Evolutionary conservation across 2,113 vertebrate species (phyloP).

Genomic region (Engraulis encrasicolus): DNA sequence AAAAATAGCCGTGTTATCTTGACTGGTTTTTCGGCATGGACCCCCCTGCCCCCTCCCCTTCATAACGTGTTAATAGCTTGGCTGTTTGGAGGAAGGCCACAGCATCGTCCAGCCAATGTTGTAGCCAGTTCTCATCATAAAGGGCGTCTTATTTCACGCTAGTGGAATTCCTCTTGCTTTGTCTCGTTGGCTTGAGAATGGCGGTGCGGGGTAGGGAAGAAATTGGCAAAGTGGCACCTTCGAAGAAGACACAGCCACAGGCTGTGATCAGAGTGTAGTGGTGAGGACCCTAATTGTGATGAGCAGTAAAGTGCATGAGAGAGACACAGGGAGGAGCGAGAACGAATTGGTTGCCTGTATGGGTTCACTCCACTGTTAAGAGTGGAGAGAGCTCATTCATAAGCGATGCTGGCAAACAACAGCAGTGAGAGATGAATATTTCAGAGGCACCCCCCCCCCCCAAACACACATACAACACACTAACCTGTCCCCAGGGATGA

Average conservation of each 20-base stretch:
- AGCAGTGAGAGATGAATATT: slow-evolving; percentile 50
- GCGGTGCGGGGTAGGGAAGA: too few species aligned
- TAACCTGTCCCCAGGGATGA: background rate
- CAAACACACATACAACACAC: slow-evolving; percentile 40
- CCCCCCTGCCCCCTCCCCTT: too few species aligned
- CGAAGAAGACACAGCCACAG: too few species aligned
- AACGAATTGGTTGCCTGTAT: slow-evolving; percentile 41
- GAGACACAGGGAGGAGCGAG: background rate
- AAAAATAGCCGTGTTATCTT: slow-evolving; percentile 3
- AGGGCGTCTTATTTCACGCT: too few species aligned
- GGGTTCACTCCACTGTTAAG: slow-evolving; percentile 48
- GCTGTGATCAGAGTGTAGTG: too few species aligned
- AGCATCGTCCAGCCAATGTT: too few species aligned
- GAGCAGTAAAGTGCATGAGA: too few species aligned
- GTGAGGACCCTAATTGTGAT: too few species aligned
- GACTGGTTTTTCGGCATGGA: background rate
- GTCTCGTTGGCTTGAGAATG: too few species aligned
- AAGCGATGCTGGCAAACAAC: slow-evolving; percentile 45
- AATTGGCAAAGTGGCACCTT: too few species aligned
- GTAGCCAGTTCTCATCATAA: too few species aligned
- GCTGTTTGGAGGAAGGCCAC: background rate
- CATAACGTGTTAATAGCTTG: background rate
- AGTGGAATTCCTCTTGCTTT: too few species aligned
- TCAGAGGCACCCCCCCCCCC: slow-evolving; percentile 41
- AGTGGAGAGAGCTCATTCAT: slow-evolving; percentile 54